Evolutionary conservation across 2,113 vertebrate genomes (phyloP).

Genomic region (Ia io): DNA sequence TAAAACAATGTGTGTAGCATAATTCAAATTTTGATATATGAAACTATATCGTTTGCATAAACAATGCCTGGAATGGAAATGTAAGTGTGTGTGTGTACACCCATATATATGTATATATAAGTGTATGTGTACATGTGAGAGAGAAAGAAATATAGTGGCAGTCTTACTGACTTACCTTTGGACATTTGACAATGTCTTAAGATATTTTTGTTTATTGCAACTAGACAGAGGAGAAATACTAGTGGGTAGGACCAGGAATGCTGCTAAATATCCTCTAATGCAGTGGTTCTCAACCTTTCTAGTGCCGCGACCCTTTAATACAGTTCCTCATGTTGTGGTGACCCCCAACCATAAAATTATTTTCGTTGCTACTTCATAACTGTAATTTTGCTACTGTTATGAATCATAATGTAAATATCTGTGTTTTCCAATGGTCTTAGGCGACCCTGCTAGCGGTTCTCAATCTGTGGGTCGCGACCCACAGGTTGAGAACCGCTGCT

Average conservation of each 20-base stretch:
- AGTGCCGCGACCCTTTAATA: too few species aligned
- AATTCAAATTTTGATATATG: background rate
- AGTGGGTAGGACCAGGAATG: background rate
- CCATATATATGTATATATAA: too few species aligned
- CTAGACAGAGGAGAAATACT: background rate
- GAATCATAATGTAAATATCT: too few species aligned
- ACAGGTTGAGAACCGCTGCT: too few species aligned
- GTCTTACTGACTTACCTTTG: background rate
- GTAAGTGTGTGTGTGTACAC: background rate
- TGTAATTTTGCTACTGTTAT: too few species aligned
- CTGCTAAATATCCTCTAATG: background rate
- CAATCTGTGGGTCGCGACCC: too few species aligned
- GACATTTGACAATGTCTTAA: background rate
- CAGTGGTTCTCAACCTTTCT: too few species aligned
- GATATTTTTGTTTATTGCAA: background rate
- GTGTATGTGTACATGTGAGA: background rate
- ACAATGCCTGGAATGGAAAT: background rate
- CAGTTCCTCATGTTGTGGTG: too few species aligned
- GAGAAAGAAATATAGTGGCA: background rate
- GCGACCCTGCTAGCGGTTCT: too few species aligned
- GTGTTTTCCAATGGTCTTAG: too few species aligned
- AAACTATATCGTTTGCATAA: background rate
- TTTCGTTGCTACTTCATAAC: too few species aligned
- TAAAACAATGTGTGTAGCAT: background rate
- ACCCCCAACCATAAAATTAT: too few species aligned